These are phyloP conservation scores for Trachelus troglodyta DNA, from an alignment of 2,888 invertebrate genomes.

Conservation along the genomic window DNA sequence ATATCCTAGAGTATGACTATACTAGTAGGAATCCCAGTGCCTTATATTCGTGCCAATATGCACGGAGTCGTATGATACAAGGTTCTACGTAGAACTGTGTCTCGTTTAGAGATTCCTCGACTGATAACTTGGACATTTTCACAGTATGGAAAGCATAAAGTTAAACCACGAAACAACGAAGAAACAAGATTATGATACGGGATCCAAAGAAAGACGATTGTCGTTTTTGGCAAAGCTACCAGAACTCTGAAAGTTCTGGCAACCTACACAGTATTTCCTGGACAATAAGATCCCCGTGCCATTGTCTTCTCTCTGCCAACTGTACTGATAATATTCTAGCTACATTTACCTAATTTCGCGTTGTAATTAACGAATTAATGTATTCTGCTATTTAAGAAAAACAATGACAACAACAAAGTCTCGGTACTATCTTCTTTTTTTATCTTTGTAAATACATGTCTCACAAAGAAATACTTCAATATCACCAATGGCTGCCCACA, in stretches of 20 bases:
- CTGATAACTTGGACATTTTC: neutral
- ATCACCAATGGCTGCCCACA: neutral
- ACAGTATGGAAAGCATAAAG: neutral
- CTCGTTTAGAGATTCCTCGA: neutral
- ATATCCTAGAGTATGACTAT: neutral
- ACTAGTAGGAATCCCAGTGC: neutral
- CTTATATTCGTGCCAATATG: neutral
- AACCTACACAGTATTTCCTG: neutral
- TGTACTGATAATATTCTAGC: constrained; percentile 5
- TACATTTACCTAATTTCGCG: constrained; percentile 2
- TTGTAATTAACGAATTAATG: constrained; percentile 7
- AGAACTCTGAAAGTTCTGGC: neutral
- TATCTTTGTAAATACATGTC: constrained; percentile 18
- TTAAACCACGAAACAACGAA: neutral
- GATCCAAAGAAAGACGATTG: neutral
- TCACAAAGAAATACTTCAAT: neutral
- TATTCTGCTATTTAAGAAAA: constrained; percentile 18
- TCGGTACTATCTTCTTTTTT: constrained; percentile 2
- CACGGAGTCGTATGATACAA: neutral
- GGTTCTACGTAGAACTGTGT: neutral
- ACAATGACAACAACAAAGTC: neutral
- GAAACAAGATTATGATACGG: neutral
- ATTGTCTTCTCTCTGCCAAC: neutral
- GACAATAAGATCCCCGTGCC: neutral
- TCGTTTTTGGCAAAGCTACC: neutral